These are phyloP conservation scores for Urophycis tenuis DNA, from an alignment of 2,797 vertebrate genomes.

Conservation along the genomic window DNA sequence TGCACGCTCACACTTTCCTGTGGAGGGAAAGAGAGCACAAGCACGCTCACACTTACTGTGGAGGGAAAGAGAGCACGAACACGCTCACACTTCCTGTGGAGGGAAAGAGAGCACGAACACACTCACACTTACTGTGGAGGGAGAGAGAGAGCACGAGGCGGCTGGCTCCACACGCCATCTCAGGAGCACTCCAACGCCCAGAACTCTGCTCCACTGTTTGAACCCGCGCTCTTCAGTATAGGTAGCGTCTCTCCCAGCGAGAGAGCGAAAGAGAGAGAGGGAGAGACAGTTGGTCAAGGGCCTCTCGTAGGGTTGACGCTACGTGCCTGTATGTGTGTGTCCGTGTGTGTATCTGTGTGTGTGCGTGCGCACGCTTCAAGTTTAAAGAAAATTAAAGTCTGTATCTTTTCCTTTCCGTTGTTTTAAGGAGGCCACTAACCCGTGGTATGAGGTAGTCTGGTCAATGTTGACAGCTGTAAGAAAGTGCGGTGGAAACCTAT, in stretches of 20 bases:
- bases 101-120: no score
- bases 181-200: neutral
- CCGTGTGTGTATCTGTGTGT: neutral
- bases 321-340: neutral
- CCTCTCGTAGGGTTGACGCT: neutral
- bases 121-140: neutral
- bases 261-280: neutral
- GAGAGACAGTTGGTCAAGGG: neutral
- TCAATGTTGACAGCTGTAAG: constrained; percentile 27
- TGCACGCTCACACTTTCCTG: no score
- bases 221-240: neutral
- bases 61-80: no score
- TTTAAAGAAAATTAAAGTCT: constrained; percentile 34
- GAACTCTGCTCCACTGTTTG: neutral
- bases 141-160: neutral
- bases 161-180: neutral
- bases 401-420: constrained; percentile 32
- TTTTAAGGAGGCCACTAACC: constrained; percentile 38
- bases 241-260: neutral
- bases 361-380: constrained; percentile 32
- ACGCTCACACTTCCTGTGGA: neutral
- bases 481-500: constrained; percentile 10
- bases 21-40: no score
- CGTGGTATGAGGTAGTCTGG: constrained; percentile 24
- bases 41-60: neutral